A percentile compares a stretch with the other conserved stretches of the same genome.
phyloP scores from a whole-genome alignment of 2,888 invertebrate species.

The Amphipoea oculea region DNA sequence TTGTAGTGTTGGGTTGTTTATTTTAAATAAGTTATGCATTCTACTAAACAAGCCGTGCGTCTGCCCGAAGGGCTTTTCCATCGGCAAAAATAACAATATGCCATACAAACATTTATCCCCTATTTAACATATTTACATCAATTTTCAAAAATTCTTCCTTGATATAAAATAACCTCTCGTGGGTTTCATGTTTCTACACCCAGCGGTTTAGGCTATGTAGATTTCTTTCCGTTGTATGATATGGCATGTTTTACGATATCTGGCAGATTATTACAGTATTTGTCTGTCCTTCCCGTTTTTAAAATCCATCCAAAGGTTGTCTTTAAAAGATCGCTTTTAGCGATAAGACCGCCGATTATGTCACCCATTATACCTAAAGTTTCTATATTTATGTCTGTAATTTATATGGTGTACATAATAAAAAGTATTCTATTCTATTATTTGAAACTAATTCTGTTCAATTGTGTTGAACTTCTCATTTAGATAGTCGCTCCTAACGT shows the following conservation, averaged over 20 bases:
- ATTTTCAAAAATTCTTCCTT: neutral
- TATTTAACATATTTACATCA: neutral
- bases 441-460: neutral
- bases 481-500: neutral
- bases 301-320: no score
- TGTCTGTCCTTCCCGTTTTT: no score
- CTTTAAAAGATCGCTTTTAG: no score
- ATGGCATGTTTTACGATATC: neutral
- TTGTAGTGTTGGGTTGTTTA: neutral
- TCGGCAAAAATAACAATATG: neutral
- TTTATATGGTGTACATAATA: no score
- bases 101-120: neutral
- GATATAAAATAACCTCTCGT: neutral
- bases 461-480: neutral
- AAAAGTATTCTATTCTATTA: no score
- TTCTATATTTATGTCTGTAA: no score
- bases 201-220: neutral
- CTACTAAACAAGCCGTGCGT: neutral
- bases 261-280: no score
- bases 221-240: neutral
- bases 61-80: neutral
- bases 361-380: no score
- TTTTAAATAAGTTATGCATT: constrained; percentile 1
- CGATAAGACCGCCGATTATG: no score
- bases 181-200: neutral